Conservation (phyloP, 2,888 invertebrate species). For the Erebia palarica region DNA sequence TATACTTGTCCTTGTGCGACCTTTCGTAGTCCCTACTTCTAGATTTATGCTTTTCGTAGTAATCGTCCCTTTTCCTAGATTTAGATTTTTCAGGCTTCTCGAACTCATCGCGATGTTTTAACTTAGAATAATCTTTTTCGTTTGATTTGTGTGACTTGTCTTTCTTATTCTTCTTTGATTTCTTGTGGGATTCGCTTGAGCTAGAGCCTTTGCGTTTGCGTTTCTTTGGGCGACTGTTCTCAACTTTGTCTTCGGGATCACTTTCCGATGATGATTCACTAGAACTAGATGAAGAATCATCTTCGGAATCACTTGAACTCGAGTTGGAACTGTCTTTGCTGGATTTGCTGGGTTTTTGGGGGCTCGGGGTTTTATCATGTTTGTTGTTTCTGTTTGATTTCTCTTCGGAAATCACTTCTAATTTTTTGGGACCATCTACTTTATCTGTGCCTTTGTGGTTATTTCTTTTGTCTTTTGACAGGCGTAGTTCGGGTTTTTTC, state of each 20-base stretch:
- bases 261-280: slow-evolving; percentile 59
- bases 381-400: slow-evolving; percentile 60
- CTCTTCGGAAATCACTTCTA: slow-evolving; percentile 64
- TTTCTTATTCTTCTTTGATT: slow-evolving; percentile 60
- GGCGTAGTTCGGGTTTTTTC: slow-evolving; percentile 59
- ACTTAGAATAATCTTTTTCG: slow-evolving; percentile 56
- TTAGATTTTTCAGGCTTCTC: slow-evolving; percentile 56
- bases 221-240: slow-evolving; percentile 58
- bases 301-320: slow-evolving; percentile 68
- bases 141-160: slow-evolving; percentile 54
- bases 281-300: slow-evolving; percentile 60
- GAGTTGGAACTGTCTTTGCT: slow-evolving; percentile 68
- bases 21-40: slow-evolving; percentile 63
- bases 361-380: slow-evolving; percentile 64
- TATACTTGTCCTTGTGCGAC: slow-evolving; percentile 61
- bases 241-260: slow-evolving; percentile 53
- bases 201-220: slow-evolving; percentile 65
- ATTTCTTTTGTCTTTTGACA: slow-evolving; percentile 63
- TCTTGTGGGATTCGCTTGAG: slow-evolving; percentile 60
- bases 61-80: slow-evolving; percentile 59
- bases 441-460: slow-evolving; percentile 63
- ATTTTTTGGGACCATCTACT: slow-evolving; percentile 59
- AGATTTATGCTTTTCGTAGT: slow-evolving; percentile 62
- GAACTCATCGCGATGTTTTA: slow-evolving; percentile 59
- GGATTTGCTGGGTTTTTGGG: slow-evolving; percentile 52